Base-by-base conservation (phyloP, 2,888 invertebrate genomes). In the Limnephilus auricula region DNA sequence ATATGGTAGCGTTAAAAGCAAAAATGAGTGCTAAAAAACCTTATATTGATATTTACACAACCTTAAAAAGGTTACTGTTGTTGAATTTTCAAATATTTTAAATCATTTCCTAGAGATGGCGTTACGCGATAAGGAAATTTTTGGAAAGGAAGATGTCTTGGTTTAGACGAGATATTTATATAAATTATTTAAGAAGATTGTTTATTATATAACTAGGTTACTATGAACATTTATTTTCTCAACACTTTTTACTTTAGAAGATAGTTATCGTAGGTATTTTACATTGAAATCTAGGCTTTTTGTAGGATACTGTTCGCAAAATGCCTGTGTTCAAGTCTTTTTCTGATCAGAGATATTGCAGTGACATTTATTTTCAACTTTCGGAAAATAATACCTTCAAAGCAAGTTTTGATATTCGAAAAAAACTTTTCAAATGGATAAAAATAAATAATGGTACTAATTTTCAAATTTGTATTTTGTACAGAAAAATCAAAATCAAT, bases 1-100 rank as follows among this genome's bases (percentile, higher is more conserved):
- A 79, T 37, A 32, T 80, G 25, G 32, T 82, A 89, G 89, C 13
- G 5, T 37, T 79, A 88, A 79, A 50, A 37, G 65, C 78, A 78
- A 78, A 85, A 87, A 79, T 37, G 87, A 88, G 87, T 88, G 87
- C 87, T 88, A 88, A 79, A 87, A 78, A 88, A 88, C 87, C 87
- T 88, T 88, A 88, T 88, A 88, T 88, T 34, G 65, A 88, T 78
- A 78, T 88, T 78, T 88, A 88, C 87, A 88, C 79, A 78, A 78
- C 87, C 87, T 86, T 86, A 65, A 45, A 86, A 86, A 78, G 87
- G 87, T 88, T 78, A 78, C 87, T 88, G 87, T 88, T 88, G 87
- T 78, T 78, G n/a, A 65, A 50, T 30, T 65, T 87, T 87, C 85
- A 45, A 65, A 87, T 18, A 87, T 50, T 87, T 85, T 87, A 18